Evolutionary conservation across 2,797 vertebrate genomes (phyloP), one percentile per base, ranked within the genome.

Genomic region (Anas acuta): DNA sequence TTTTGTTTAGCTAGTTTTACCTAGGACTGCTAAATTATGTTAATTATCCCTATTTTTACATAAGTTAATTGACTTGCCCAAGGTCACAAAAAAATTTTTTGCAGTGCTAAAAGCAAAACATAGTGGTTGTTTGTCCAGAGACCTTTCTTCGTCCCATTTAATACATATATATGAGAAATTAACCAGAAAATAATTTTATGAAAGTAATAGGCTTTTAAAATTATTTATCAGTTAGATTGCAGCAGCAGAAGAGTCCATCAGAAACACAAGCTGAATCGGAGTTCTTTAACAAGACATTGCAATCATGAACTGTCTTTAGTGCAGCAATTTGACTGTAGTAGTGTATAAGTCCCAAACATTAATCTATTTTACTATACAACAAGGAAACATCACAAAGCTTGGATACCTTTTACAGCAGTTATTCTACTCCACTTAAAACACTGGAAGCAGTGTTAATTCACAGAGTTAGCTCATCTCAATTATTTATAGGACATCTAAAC

Each of bases 291-390:
- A 97, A 93, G 91, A 91, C 79, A 92, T 84, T 95, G 77, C 67
- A 84, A 93, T 92, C 75, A 94, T 71, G 83, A 92, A 92, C 82
- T 87, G 84, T 93, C 95, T 96, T 95, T 87, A 84, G 78, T 96
- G 91, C 56, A 94, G 93, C 21, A 86, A 94, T 96, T 95, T 96
- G 95, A 96, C 93, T 96, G 94, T 93, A 97, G 97, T 92, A 96
- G 94, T 90, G 88, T 57, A 94, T 96, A 97, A 97, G 80, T 74
- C 92, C 73, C 89, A 97, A 97, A 96, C 77, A 92, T 96, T 97
- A 97, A 97, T 97, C 93, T 97, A 84, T 96, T 97, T 98, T 97
- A 96, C 95, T 93, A 89, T 89, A 94, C 95, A 97, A 95, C 96
- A 96, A 95, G 92, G 89, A 96, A 96, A 89, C 84, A 94, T 85